Evolutionary conservation across 2,888 invertebrate genomes (phyloP), one percentile per base, ranked within the genome.

Genomic region (Bhutanitis thaidina): DNA sequence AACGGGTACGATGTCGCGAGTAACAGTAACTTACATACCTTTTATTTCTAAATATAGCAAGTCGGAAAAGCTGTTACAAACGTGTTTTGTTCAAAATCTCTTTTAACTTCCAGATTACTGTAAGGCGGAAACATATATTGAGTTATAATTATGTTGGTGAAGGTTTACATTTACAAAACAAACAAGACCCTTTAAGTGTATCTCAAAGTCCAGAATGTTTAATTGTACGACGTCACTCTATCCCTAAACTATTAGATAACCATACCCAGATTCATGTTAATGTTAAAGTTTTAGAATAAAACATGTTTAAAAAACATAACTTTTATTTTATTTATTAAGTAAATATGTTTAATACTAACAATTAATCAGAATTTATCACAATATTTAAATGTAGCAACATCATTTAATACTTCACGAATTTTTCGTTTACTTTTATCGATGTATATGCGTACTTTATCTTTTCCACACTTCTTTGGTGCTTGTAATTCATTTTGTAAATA

Each of bases 401-500:
- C 43, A 59, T 65, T 56, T 67, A 46, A 43, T 38, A 47, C 53
- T 47, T 67, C 63, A 5, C 75, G 70, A 35, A 63, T 64, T 56
- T 71, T 79, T 43, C 79, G 72, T 57, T 72, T 75, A 9, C 74
- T 68, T 55, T 75, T 77, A 35, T 77, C 72, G 15, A 67, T 69
- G 61, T 83, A 85, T n/a, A 85, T 66, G 43, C 68, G 65, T 10
- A 83, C 71, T 63, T 77, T 86, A n/a, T 78, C 75, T 40, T 76
- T 76, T 4, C 63, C 67, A 57, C 75, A 78, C 49, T 76, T 34
- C 12, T 34, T 75, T 0, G 70, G 64, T 3, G 62, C 62, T 32
- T 67, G 72, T 1, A 81, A 41, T 52, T 77, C 78, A 40, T 80
- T 83, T 60, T 79, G 71, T 32, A 74, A 71, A 51, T 70, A 80